Evolutionary conservation across 2,888 invertebrate genomes (phyloP), one percentile per base, ranked within the genome.

Genomic region (Ennomos quercinarius): DNA sequence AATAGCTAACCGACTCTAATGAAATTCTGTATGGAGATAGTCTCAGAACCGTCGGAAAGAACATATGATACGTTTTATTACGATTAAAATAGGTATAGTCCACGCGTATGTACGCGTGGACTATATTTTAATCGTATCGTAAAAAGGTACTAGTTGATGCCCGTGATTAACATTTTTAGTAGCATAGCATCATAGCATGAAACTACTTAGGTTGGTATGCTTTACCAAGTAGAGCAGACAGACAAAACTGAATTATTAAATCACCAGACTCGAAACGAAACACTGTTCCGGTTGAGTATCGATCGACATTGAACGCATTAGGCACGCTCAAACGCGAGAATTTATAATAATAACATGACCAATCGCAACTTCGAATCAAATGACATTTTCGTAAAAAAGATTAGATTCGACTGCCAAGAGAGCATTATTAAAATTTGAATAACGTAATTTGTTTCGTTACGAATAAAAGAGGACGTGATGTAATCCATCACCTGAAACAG

Each of bases 291-390:
- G 75, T 69, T 75, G 66, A 68, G 65, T 71, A 76, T 76, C 74
- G 77, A 76, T 76, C 74, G 77, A 76, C 80, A 83, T 80, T 81
- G 80, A 80, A 73, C 70, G 72, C 71, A 84, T 84, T 78, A 78
- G 79, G 73, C 69, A 81, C 74, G 80, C 74, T 63, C 72, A 67
- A 58, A 67, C 64, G 58, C 71, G 62, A 72, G 76, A 77, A 74
- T 75, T 74, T 38, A 56, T 61, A 56, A 78, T 61, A 56, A 78
- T 77, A 80, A 77, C 78, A 74, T 78, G 75, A 77, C 71, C 68
- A 75, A 81, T 78, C 78, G 57, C 54, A 59, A 57, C 56, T 59
- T 52, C 52, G 41, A 58, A 61, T 69, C 66, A 71, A 78, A 76
- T 72, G 67, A 74, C 71, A 74, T 68, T 75, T 71, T 64, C 34